Base-by-base conservation (phyloP, 2,113 vertebrate species). In the Chinchilla lanigera region DNA sequence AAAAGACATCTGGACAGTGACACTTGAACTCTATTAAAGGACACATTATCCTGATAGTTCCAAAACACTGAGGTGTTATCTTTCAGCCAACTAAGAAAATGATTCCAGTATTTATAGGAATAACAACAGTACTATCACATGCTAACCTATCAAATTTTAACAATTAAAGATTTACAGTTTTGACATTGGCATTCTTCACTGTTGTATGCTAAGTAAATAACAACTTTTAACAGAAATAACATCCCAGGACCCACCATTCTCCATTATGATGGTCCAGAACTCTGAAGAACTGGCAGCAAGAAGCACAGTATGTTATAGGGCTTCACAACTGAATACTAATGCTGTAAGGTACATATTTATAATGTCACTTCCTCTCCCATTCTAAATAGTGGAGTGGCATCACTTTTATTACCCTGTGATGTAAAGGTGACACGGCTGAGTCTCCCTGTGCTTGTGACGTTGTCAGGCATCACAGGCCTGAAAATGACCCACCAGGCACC, bases 191-290 rank as follows among this genome's bases (percentile, higher is more conserved):
- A 47, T 2, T 54, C 20, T 65, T 96, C 89, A 47, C 10, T 85
- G 86, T 22, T 56, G 10, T 28, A 3, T 22, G 63, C 54, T 80
- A 10, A 80, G 28, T 78, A n/a, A 77, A 71, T 65, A 16, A 81
- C 67, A 73, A 28, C 52, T 92, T 95, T 96, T 73, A 38, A 85
- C 58, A 88, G 95, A 96, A 90, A 50, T 28, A 71, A 38, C 8
- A 22, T 44, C 17, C 24, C 41, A 41, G n/a, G 54, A 35, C 28
- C 38, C 30, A 89, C 19, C 5, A 22, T 38, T 58, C 24, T 60
- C 41, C 44, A 58, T 77, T 69, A 69, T 30, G 38, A 65, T 81
- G 78, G 33, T 67, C 0, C 35, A 35, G 65, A 67, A 67, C 65
- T 92, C 90, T 28, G 30, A 73, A 92, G 41, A 88, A 92, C 38